Conservation (phyloP, 1,140 invertebrate genomes). For the Drosophila albomicans region DNA sequence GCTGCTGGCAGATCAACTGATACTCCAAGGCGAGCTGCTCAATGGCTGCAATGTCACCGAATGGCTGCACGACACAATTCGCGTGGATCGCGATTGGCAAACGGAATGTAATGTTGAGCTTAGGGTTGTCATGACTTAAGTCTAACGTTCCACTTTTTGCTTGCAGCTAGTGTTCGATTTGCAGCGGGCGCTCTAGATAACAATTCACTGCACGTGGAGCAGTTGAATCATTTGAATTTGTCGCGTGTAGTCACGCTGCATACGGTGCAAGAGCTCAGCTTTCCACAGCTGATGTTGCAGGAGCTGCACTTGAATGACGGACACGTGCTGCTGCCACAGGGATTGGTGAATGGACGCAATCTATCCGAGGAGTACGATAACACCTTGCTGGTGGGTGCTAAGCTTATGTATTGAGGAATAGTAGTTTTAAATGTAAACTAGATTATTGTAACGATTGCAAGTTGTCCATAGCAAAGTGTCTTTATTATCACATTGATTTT, state of each 20-base stretch:
- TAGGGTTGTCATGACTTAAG: no score
- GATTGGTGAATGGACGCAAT: conserved; percentile 58
- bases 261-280: conserved; percentile 62
- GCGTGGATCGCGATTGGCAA: conserved; percentile 58
- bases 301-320: conserved; percentile 61
- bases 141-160: neutral
- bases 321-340: conserved; percentile 32
- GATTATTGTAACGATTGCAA: no score
- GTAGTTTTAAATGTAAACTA: no score
- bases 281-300: conserved; percentile 23
- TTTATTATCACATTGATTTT: neutral
- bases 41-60: conserved; percentile 65
- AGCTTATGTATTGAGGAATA: neutral
- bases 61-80: conserved; percentile 69
- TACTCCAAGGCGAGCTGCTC: conserved; percentile 39
- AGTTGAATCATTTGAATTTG: conserved; percentile 65
- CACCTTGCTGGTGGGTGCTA: conserved; percentile 71
- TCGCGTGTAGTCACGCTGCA: conserved; percentile 60
- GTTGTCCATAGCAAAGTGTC: no score
- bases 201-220: conserved; percentile 54
- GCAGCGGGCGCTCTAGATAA: conserved; percentile 55
- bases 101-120: conserved; percentile 2
- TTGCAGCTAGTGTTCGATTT: conserved; percentile 54
- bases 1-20: conserved; percentile 20
- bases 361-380: conserved; percentile 66